These are phyloP conservation scores for Thalassophryne amazonica DNA, from an alignment of 2,797 vertebrate species.

Conservation along the genomic window DNA sequence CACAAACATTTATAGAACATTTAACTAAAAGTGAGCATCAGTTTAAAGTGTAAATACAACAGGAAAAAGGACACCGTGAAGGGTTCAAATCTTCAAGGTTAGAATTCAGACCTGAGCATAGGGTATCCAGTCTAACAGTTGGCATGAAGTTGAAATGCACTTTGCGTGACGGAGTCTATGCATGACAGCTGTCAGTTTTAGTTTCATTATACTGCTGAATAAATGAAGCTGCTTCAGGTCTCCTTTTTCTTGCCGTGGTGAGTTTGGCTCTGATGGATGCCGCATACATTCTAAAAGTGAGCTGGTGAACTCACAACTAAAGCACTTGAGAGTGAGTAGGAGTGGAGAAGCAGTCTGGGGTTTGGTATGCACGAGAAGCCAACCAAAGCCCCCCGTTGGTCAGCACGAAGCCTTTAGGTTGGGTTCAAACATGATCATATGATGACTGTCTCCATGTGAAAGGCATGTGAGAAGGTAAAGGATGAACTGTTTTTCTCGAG, in stretches of 20 bases:
- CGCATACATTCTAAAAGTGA: slow-evolving; percentile 54
- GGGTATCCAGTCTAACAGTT: slow-evolving; percentile 24
- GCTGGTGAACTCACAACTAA: slow-evolving; percentile 42
- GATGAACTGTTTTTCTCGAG: slow-evolving; percentile 64
- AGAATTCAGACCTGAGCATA: slow-evolving; percentile 60
- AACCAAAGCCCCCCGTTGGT: slow-evolving; percentile 18
- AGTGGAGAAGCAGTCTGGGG: slow-evolving; percentile 39
- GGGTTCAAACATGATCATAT: slow-evolving; percentile 68
- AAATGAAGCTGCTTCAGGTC: slow-evolving; percentile 17
- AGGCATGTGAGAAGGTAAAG: slow-evolving; percentile 70
- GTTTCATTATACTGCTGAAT: slow-evolving; percentile 6
- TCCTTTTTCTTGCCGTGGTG: slow-evolving; percentile 31
- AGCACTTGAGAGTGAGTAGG: slow-evolving; percentile 54
- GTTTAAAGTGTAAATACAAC: slow-evolving; percentile 26
- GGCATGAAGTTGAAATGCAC: slow-evolving; percentile 19
- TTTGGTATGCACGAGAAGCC: slow-evolving; percentile 55
- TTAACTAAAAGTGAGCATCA: slow-evolving; percentile 17
- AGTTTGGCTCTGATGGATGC: slow-evolving; percentile 23
- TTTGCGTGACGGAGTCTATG: slow-evolving; percentile 3
- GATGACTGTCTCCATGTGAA: slow-evolving; percentile 78
- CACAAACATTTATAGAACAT: slow-evolving; percentile 16
- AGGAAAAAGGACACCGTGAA: slow-evolving; percentile 8
- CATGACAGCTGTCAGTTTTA: slow-evolving; percentile 9
- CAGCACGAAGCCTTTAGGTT: slow-evolving; percentile 41
- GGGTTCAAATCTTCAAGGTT: slow-evolving; percentile 38